Evolutionary conservation across 2,797 vertebrate genomes (phyloP), one percentile per base, ranked within the genome.

Genomic region (Acanthis flammea): DNA sequence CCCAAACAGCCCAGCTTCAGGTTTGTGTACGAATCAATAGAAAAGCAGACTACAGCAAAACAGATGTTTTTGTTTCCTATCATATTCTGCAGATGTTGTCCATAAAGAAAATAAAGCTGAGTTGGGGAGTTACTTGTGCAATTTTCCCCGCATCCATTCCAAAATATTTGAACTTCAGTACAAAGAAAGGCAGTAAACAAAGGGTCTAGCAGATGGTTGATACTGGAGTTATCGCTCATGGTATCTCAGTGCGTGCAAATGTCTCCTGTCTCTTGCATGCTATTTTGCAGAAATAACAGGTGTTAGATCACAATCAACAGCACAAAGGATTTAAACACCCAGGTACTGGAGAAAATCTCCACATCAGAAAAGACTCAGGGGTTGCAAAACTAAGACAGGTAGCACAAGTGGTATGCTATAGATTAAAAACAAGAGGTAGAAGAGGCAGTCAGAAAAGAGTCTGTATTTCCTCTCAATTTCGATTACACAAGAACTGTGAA

Each of bases 251-350:
- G 91, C 58, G 31, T 95, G 93, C 91, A 80, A 89, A 65, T 37
- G 28, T 82, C 61, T 95, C 57, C 16, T 57, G 31, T 71, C 15
- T 90, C 60, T 93, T 61, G 84, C 93, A 92, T 66, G 86, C 68
- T 88, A 30, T 93, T 96, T 94, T 93, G 86, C 91, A 91, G 71
- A 92, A 90, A 33, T 30, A 70, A 73, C 47, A 76, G 37, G 19
- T 92, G 84, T 72, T 73, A 94, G 94, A 97, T 94, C 65, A 65
- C 55, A 96, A 96, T 96, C 94, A 93, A 89, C 42, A 85, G 41
- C 62, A 82, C 19, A 90, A 93, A 97, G 45, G 78, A 78, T 70
- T 92, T 30, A 50, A 93, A 79, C 58, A 66, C 62, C 28, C 50
- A 91, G 66, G 81, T 85, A 73, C n/a, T 53, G 39, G 50, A 82